Evolutionary conservation across 2,888 invertebrate genomes (phyloP), one percentile per base, ranked within the genome.

Genomic region (Abrostola tripartita): DNA sequence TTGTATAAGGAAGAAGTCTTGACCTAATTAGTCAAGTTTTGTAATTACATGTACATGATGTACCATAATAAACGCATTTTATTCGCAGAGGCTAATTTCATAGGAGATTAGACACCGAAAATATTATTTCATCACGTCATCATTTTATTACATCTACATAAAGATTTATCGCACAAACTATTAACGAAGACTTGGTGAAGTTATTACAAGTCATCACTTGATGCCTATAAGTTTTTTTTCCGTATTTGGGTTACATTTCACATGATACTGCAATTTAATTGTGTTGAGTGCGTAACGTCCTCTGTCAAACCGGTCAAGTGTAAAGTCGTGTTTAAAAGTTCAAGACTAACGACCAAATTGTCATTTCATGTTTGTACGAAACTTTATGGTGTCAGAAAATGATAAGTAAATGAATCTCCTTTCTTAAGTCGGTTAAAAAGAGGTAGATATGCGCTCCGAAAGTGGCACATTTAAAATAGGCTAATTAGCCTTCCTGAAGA

Each of bases 341-440:
- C 44, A 47, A 47, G 44, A 47, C 14, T 47, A 47, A 47, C 44
- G 14, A 24, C 44, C 24, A 47, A 47, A 47, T 47, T 14, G 8
- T 47, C 12, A 12, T 41, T 24, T 47, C 14, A 9, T 8, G 24
- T 12, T 14, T 6, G 14, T 12, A 24, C 14, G 24, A 10, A 14
- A 14, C 44, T 47, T 47, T 10, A 10, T 9, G 9, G 10, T 24
- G 4, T 47, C 8, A 2, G 12, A 6, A 47, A 14, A 9, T 14
- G 9, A 14, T 0, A 14, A 8, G 44, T 10, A 7, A 40, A 40
- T 9, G 2, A 40, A 7, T 11, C 40, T 9, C 9, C 40, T 40
- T 40, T 11, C 5, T 40, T 10, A 40, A 40, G 11, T 24, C 24
- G 24, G 24, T 24, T 24, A 24, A 24, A 24, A 24, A 24, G 24